These are phyloP conservation scores for Gadopsis bispinosus DNA, from an alignment of 2,797 vertebrate genomes.

Conservation along the genomic window DNA sequence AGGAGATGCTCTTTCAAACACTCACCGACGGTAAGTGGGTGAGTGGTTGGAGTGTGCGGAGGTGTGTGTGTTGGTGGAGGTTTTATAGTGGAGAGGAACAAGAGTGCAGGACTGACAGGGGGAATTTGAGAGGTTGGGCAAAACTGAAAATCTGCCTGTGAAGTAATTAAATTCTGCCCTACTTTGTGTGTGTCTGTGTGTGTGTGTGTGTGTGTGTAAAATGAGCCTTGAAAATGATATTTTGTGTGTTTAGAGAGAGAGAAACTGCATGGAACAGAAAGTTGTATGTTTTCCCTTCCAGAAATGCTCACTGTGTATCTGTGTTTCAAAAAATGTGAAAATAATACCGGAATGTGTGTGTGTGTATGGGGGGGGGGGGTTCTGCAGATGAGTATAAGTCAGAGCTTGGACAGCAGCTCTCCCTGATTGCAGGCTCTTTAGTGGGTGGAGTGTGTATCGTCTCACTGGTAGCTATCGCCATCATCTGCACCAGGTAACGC, in stretches of 20 bases:
- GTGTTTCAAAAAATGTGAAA: constrained; percentile 15
- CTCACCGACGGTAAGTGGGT: constrained; percentile 91
- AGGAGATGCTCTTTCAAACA: constrained; percentile 97
- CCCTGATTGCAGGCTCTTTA: constrained; percentile 92
- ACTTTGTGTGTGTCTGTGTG: constrained; percentile 44
- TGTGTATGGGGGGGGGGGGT: constrained; percentile 32
- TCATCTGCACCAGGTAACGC: constrained; percentile 93
- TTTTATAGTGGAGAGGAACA: constrained; percentile 40
- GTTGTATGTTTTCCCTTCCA: constrained; percentile 33
- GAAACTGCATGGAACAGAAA: constrained; percentile 9
- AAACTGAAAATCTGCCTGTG: constrained; percentile 55
- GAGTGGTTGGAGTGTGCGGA: constrained; percentile 43
- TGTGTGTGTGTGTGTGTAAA: constrained; percentile 41
- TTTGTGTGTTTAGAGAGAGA: constrained; percentile 24
- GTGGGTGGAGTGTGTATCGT: constrained; percentile 93
- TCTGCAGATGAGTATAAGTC: constrained; percentile 94
- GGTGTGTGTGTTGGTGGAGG: constrained; percentile 38
- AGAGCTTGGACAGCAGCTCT: constrained; percentile 93
- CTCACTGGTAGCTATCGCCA: constrained; percentile 92
- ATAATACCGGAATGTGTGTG: constrained; percentile 9
- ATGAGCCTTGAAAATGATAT: constrained; percentile 39
- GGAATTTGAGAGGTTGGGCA: constrained; percentile 38
- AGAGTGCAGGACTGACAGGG: constrained; percentile 36
- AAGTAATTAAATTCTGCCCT: constrained; percentile 65
- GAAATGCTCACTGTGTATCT: constrained; percentile 27